Evolutionary conservation across 2,113 vertebrate genomes (phyloP).

Genomic region (Ammodramus savannarum): DNA sequence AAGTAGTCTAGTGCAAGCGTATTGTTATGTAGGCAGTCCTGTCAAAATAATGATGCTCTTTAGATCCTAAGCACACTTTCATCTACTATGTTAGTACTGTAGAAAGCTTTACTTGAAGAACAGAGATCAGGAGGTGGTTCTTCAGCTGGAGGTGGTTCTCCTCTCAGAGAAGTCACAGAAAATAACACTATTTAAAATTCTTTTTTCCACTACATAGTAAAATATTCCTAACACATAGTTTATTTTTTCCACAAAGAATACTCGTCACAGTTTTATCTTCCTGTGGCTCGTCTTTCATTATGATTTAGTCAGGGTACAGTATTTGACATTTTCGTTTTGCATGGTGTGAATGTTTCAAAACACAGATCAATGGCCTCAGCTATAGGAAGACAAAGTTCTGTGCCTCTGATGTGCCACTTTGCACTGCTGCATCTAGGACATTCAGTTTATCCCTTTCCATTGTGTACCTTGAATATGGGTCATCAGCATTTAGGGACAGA

Average conservation of each 20-base stretch:
- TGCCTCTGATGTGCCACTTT: neutral
- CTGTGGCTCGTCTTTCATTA: rapidly evolving
- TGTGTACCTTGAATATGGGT: neutral
- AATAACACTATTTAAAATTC: neutral
- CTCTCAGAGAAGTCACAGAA: neutral
- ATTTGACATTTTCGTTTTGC: neutral
- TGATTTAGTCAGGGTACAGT: neutral
- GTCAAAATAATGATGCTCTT: neutral
- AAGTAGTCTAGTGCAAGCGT: neutral
- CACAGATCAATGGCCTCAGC: neutral
- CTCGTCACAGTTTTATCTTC: neutral
- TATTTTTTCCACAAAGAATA: neutral
- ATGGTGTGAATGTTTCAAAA: neutral
- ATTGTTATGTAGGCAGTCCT: neutral
- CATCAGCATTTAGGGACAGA: neutral
- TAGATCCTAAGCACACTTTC: neutral
- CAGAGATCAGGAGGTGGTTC: neutral
- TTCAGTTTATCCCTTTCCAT: neutral
- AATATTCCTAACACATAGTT: neutral
- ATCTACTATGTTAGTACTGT: neutral
- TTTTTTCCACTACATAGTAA: neutral
- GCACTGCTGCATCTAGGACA: neutral
- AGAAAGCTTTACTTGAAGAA: neutral
- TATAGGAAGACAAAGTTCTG: neutral
- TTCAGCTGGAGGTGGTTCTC: neutral